Base-by-base conservation (phyloP, 2,113 vertebrate species). In the Archilochus colubris region DNA sequence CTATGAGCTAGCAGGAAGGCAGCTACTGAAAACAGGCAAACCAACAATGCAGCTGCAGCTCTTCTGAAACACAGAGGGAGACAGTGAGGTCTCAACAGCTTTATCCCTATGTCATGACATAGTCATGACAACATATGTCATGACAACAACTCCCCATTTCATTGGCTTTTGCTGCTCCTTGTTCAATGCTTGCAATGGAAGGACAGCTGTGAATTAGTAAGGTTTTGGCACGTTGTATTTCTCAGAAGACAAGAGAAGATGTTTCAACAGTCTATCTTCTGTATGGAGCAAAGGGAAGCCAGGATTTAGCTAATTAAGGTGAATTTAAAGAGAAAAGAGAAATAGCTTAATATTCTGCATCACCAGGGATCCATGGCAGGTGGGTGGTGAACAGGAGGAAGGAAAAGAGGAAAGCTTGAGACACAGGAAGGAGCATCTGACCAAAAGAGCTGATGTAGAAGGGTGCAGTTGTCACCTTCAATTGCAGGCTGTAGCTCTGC, bases 381-480 rank as follows among this genome's bases (percentile, higher is more conserved):
- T 74, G 63, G 62, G 33, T 9, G 9, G 44, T 57, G 50, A 91
- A 64, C 27, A 54, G 55, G 14, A 57, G 81, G 38, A 66, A 75
- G 51, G 24, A 44, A 67, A 33, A n/a, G 23, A 63, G 36, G 10
- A 50, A 44, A 88, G 9, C 23, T 6, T 66, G 51, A 77, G 53
- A 55, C 51, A 62, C 6, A 18, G 76, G 51, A 79, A 25, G 83
- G 83, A 90, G 22, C 3, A 43, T 33, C 55, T 81, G 59, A 58
- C 55, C 31, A 76, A 18, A 67, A 58, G 20, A 84, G 53, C 23
- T 86, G 91, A 91, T 84, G 93, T 75, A 95, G 54, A 95, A 61
- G 80, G 74, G 66, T 87, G 66, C 81, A 95, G 89, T 84, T 91
- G 84, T 78, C 91, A 92, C 81, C 64, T 91, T 89, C 93, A 87